Evolutionary conservation across 2,797 vertebrate genomes (phyloP).

Genomic region (Crenuchus spilurus): DNA sequence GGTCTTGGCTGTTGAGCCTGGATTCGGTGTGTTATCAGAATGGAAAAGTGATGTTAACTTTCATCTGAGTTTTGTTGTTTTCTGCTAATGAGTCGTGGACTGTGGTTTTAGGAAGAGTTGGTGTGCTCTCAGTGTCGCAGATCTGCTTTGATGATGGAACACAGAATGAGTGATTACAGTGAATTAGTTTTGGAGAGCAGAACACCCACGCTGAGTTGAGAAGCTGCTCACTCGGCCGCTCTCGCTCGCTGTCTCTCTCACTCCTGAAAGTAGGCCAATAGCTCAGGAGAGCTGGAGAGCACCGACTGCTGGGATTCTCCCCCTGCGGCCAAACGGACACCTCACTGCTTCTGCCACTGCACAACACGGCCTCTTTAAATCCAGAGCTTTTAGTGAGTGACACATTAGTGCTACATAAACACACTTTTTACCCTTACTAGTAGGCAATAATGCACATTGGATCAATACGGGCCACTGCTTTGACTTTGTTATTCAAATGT

Average conservation of each 20-base stretch:
- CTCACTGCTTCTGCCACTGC: background rate
- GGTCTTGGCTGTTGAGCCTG: too few species aligned
- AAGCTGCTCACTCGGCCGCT: background rate
- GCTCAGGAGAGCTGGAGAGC: conserved; percentile 12
- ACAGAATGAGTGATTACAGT: conserved; percentile 33
- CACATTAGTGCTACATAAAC: background rate
- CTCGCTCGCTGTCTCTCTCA: conserved; percentile 20
- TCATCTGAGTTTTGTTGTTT: too few species aligned
- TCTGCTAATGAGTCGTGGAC: too few species aligned
- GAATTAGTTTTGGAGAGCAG: conserved; percentile 21
- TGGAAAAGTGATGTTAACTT: too few species aligned
- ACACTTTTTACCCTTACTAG: background rate
- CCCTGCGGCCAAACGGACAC: conserved; percentile 4
- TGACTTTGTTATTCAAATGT: background rate
- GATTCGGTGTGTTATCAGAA: too few species aligned
- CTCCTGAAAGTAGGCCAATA: conserved; percentile 42
- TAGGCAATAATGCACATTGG: background rate
- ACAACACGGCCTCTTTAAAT: background rate
- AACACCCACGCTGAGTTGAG: conserved; percentile 45
- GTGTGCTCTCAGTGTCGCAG: conserved; percentile 22
- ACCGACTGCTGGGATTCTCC: conserved; percentile 17
- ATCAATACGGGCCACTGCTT: background rate
- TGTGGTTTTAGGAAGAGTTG: background rate
- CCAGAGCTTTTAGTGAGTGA: background rate
- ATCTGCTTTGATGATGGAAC: conserved; percentile 33